Evolutionary conservation across 1,140 invertebrate species (phyloP).

Genomic region (Drosophila bocqueti): DNA sequence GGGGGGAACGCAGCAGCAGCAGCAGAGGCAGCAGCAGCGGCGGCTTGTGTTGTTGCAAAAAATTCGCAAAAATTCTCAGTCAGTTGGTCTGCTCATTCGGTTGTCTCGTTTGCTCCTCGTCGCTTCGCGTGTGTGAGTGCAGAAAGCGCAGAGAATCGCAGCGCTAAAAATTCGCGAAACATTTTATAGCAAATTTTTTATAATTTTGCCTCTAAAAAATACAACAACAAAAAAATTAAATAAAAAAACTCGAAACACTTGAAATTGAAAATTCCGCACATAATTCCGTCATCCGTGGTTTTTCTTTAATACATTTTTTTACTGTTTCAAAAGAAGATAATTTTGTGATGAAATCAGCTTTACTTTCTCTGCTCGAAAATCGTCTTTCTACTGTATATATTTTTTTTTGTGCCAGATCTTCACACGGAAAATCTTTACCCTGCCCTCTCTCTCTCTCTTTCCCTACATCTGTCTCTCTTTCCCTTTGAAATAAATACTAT

Average conservation of each 20-base stretch:
- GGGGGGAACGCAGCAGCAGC: background rate
- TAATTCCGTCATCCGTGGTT: constrained; percentile 1
- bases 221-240: background rate
- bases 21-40: constrained; percentile 1
- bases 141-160: constrained; percentile 31
- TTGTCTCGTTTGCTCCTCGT: constrained; percentile 82
- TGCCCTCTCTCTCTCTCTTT: background rate
- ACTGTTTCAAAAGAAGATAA: background rate
- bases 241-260: background rate
- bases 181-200: background rate
- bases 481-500: background rate
- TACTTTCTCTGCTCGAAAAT: constrained; percentile 5
- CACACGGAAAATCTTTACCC: background rate
- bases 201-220: background rate
- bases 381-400: background rate
- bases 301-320: constrained; percentile 1
- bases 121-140: constrained; percentile 79
- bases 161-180: constrained; percentile 5
- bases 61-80: constrained; percentile 37
- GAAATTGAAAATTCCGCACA: background rate
- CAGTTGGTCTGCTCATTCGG: constrained; percentile 77
- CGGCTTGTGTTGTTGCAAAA: constrained; percentile 48
- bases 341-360: constrained; percentile 4
- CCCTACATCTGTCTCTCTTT: background rate
- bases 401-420: constrained; percentile 5